Percentiles rank a stretch among this genome's conserved stretches.
Evolutionary conservation across 2,888 invertebrate genomes (phyloP).

Genomic region (Ormia ochracea): DNA sequence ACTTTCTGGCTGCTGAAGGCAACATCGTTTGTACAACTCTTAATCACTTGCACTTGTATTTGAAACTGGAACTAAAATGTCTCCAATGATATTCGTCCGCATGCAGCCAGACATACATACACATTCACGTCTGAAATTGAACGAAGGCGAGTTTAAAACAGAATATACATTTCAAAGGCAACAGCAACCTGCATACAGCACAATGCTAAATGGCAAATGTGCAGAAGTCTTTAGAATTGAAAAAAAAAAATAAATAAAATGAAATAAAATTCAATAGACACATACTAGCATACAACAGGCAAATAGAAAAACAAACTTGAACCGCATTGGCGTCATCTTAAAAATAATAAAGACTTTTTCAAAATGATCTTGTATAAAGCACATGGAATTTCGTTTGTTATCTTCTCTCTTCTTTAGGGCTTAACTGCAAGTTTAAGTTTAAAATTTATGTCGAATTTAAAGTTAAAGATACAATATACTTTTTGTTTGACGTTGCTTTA

Average conservation of each 20-base stretch:
- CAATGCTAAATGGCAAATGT: constrained; percentile 9
- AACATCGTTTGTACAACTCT: constrained; percentile 4
- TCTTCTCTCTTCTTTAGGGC: not conserved
- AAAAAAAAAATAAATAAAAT: constrained; percentile 4
- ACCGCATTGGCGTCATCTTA: constrained; percentile 22
- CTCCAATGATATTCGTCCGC: not conserved
- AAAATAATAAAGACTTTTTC: not conserved
- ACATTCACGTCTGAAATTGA: too few relatives aligned
- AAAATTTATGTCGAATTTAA: constrained; percentile 21
- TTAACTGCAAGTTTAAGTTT: constrained; percentile 30
- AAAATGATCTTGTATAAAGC: not conserved
- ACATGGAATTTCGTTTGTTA: not conserved
- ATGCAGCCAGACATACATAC: constrained; percentile 21
- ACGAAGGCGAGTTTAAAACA: constrained; percentile 6
- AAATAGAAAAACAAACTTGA: constrained; percentile 3
- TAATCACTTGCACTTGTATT: constrained; percentile 50
- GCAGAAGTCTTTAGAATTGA: not conserved
- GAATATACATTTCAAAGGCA: constrained; percentile 13
- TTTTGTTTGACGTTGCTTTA: constrained; percentile 1
- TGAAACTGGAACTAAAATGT: constrained; percentile 33
- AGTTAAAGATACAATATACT: not conserved
- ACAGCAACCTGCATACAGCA: not conserved
- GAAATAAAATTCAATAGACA: too few relatives aligned
- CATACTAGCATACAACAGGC: too few relatives aligned
- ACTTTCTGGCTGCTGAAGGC: not conserved